These are phyloP conservation scores for Polyploca ridens DNA, from an alignment of 2,888 invertebrate genomes.

Conservation along the genomic window DNA sequence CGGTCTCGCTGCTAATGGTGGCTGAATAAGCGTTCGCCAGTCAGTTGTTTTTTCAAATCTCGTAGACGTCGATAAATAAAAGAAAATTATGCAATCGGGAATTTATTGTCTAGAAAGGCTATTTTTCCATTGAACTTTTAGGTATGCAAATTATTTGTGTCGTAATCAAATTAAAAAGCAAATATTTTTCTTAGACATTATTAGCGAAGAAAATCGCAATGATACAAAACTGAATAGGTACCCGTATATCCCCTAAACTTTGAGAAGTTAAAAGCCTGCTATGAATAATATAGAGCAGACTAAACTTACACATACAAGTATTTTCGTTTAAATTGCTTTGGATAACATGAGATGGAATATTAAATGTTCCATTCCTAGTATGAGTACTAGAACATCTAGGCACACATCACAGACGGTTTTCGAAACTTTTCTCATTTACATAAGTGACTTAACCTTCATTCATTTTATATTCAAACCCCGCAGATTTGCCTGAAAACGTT, in stretches of 20 bases:
- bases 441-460: slow-evolving; percentile 63
- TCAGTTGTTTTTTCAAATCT: slow-evolving; percentile 49
- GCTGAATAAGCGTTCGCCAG: slow-evolving; percentile 53
- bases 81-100: slow-evolving; percentile 53
- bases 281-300: not conserved
- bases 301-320: not conserved
- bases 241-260: not conserved
- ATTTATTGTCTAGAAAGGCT: slow-evolving; percentile 6
- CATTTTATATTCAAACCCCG: slow-evolving; percentile 59
- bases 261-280: not conserved
- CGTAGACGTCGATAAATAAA: slow-evolving; percentile 49
- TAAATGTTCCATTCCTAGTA: slow-evolving; percentile 29
- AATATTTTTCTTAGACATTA: not conserved
- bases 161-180: not conserved
- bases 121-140: not conserved
- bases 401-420: slow-evolving; percentile 41
- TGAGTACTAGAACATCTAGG: slow-evolving; percentile 18
- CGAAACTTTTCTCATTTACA: slow-evolving; percentile 59
- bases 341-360: slow-evolving; percentile 18
- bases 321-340: not conserved
- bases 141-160: not conserved
- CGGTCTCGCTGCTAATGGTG: slow-evolving; percentile 49
- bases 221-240: not conserved
- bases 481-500: slow-evolving; percentile 28
- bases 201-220: not conserved